Evolutionary conservation across 2,113 vertebrate genomes (phyloP), one percentile per base, ranked within the genome.

Genomic region (Ammodytes dubius): DNA sequence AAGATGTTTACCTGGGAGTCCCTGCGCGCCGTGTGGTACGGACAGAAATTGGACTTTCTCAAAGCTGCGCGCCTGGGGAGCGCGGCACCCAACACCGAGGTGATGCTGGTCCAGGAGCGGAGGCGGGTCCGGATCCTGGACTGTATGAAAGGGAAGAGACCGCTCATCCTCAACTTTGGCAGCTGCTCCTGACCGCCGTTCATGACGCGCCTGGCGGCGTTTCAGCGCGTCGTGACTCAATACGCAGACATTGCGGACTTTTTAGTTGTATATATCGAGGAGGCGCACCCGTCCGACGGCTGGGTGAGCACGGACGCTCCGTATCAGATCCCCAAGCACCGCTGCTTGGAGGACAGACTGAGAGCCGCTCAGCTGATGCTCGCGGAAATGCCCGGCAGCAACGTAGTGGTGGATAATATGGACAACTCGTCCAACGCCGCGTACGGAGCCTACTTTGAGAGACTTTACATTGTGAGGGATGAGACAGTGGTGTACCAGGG

Each of bases 131-230:
- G 93, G 82, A 95, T 99, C 88, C 94, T 99, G 60, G 98, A 99
- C 92, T 98, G 96, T 79, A 96, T 96, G 73, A 96, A 95, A 46
- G 97, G 96, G 70, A 91, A 91, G 83, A 94, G 98, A 91, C 98
- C 98, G 39, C 96, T 99, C 84, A 95, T 99, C 81, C 95, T 99
- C 45, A 99, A 99, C 93, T 99, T 99, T 87, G 98, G 98, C 83
- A 99, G 98, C 95, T 99, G 97, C 95, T 99, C 98, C 96, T 99
- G 98, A 99, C 98, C 98, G 47, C 98, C 98, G 35, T 99, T 99
- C 94, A 99, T 99, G 98, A 98, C 97, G 94, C 98, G 98, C 61
- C 95, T 99, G 95, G 91, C 96, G 84, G 97, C 98, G 85, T 99
- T 98, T 92, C 96, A 95, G 92, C 96, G 97, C 92, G 95, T 99